These are phyloP conservation scores for Tragopan temminckii DNA, from an alignment of 2,797 vertebrate species.

Conservation along the genomic window DNA sequence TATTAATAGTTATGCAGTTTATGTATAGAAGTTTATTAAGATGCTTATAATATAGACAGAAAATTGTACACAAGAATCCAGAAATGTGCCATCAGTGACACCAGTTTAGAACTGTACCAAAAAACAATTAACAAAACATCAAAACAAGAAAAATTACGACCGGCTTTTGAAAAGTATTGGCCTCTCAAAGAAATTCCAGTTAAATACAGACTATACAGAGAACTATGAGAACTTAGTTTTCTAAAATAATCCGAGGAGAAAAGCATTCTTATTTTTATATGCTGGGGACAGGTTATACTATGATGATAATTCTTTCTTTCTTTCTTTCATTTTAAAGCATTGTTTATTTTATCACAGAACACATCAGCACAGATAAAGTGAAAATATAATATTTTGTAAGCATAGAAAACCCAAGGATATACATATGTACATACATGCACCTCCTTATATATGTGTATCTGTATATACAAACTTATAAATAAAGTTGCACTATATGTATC, in stretches of 20 bases:
- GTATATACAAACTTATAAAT: not conserved
- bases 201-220: not conserved
- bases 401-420: not conserved
- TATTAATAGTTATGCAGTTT: not conserved
- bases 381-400: not conserved
- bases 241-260: not conserved
- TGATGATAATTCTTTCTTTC: not conserved
- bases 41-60: not conserved
- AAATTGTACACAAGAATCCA: not conserved
- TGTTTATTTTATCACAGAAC: not conserved
- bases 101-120: not conserved
- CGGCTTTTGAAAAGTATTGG: not conserved
- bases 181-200: not conserved
- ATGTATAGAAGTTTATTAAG: not conserved
- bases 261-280: not conserved
- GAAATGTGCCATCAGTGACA: not conserved
- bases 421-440: not conserved
- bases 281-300: not conserved
- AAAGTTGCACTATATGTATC: not conserved
- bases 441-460: not conserved
- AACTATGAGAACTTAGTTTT: fast-evolving
- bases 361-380: not conserved
- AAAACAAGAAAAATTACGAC: not conserved
- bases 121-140: not conserved
- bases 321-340: not conserved